These are phyloP conservation scores for Pseudochirops cupreus DNA, from an alignment of 2,797 vertebrate genomes.

Conservation along the genomic window DNA sequence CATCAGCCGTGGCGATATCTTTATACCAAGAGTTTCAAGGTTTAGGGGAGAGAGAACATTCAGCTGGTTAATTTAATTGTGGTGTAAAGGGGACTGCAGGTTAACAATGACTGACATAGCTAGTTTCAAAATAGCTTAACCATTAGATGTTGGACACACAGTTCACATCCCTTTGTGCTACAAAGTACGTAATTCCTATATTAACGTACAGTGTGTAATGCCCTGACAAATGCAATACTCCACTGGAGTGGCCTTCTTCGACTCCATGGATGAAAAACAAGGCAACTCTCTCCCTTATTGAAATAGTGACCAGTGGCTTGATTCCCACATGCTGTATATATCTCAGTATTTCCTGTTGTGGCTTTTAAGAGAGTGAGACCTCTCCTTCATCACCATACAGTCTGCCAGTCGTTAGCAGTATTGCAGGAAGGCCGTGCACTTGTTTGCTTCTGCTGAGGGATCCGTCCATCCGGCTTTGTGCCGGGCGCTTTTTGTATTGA, in stretches of 20 bases:
- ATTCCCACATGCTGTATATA: background rate
- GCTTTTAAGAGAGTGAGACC: background rate
- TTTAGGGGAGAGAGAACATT: rapidly evolving
- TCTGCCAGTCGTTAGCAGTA: background rate
- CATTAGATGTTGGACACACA: background rate
- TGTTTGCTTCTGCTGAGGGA: slow-evolving; percentile 45
- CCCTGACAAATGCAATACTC: slow-evolving; percentile 11
- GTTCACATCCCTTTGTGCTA: background rate
- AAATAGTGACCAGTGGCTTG: background rate
- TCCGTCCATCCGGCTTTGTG: background rate
- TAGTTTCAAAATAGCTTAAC: background rate
- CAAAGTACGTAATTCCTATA: rapidly evolving
- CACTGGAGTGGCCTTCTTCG: slow-evolving; percentile 52
- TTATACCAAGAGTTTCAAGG: background rate
- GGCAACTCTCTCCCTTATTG: rapidly evolving
- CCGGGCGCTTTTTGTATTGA: slow-evolving; percentile 52
- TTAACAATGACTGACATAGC: rapidly evolving
- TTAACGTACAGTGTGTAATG: slow-evolving; percentile 12
- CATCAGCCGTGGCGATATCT: rapidly evolving
- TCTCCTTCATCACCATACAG: background rate
- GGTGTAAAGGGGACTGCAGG: background rate
- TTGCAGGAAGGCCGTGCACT: slow-evolving; percentile 6
- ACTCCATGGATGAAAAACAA: slow-evolving; percentile 16
- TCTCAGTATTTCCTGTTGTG: background rate
- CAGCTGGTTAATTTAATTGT: rapidly evolving